These are phyloP conservation scores for Pissodes strobi DNA, from an alignment of 1,140 invertebrate species.

Conservation along the genomic window DNA sequence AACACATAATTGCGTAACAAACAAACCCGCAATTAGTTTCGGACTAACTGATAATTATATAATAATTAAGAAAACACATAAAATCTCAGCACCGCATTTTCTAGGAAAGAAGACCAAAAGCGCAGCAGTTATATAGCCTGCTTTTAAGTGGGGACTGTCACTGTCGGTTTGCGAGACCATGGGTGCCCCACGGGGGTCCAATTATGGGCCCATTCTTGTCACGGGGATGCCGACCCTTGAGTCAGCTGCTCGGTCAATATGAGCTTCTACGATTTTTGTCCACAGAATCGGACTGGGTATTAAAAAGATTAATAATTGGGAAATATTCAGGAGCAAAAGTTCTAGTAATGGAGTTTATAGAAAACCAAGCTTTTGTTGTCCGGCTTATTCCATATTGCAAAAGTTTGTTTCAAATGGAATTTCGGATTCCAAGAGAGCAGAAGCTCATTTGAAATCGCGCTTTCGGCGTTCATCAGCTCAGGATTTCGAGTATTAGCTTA, in stretches of 20 bases:
- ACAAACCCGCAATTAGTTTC: slow-evolving; percentile 7
- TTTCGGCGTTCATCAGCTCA: too few relatives aligned
- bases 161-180: background rate
- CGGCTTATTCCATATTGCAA: too few relatives aligned
- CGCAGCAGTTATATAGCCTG: background rate
- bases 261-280: too few relatives aligned
- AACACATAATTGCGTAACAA: background rate
- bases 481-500: too few relatives aligned
- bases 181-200: slow-evolving; percentile 14
- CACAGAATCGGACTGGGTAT: too few relatives aligned
- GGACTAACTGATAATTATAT: slow-evolving; percentile 12
- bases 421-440: too few relatives aligned
- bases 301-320: too few relatives aligned
- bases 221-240: background rate
- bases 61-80: slow-evolving; percentile 19
- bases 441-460: too few relatives aligned
- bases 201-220: slow-evolving; percentile 20
- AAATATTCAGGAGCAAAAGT: too few relatives aligned
- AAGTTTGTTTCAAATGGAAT: too few relatives aligned
- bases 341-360: too few relatives aligned
- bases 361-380: too few relatives aligned
- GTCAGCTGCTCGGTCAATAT: slow-evolving; percentile 27
- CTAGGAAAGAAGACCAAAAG: slow-evolving; percentile 4
- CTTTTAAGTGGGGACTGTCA: slow-evolving; percentile 14
- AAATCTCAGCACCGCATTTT: slow-evolving; percentile 14